These are phyloP conservation scores for Aricia artaxerxes DNA, from an alignment of 2,888 invertebrate genomes.

Conservation along the genomic window DNA sequence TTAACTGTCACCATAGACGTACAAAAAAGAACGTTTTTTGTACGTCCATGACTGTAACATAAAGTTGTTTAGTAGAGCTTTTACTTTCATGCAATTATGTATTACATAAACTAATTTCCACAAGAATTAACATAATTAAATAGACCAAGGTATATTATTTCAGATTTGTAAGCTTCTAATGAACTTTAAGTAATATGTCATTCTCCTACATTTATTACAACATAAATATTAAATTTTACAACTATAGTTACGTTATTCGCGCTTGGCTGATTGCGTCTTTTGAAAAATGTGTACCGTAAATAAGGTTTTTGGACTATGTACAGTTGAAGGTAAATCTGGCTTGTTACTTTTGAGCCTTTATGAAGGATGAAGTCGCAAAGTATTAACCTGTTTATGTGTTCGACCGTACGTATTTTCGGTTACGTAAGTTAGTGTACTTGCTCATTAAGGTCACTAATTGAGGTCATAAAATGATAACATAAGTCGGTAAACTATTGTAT, in stretches of 20 bases:
- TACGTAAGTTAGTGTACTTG: no score
- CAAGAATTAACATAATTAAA: neutral
- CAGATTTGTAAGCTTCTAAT: neutral
- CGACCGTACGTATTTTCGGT: no score
- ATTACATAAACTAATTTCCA: neutral
- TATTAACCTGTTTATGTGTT: no score
- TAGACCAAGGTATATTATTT: neutral
- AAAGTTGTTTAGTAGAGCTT: neutral
- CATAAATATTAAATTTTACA: slow-evolving; percentile 1
- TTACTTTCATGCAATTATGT: slow-evolving; percentile 11
- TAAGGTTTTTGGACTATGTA: neutral
- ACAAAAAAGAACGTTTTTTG: no score
- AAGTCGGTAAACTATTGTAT: neutral
- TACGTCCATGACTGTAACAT: no score
- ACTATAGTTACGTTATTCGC: neutral
- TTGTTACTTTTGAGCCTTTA: neutral
- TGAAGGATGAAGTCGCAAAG: neutral
- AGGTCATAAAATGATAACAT: neutral
- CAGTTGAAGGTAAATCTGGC: neutral
- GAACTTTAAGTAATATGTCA: neutral
- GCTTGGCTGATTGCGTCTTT: neutral
- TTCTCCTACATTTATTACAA: neutral
- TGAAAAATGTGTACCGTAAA: slow-evolving; percentile 3
- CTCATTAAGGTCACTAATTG: neutral
- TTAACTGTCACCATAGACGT: no score